phyloP scores from a whole-genome alignment of 2,113 vertebrate genomes.

The Heterocephalus glaber region DNA sequence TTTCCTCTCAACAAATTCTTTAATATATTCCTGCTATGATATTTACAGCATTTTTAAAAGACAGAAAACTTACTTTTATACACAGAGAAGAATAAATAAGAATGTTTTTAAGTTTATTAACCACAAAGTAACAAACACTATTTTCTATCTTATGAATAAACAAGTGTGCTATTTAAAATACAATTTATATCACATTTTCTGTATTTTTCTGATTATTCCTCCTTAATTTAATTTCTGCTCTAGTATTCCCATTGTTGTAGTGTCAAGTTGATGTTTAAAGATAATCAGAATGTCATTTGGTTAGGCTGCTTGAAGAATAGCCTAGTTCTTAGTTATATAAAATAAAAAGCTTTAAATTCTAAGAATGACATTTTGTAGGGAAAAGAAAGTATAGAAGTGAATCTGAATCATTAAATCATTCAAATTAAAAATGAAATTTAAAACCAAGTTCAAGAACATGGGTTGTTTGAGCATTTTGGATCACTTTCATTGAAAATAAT shows the following conservation, averaged over 20 bases:
- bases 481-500: constrained; percentile 20
- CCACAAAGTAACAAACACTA: not conserved
- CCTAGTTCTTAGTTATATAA: not conserved
- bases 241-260: not conserved
- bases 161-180: not conserved
- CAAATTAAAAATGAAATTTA: constrained; percentile 45
- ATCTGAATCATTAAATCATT: constrained; percentile 24
- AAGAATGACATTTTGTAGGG: not conserved
- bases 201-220: not conserved
- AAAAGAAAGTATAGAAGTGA: not conserved
- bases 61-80: not conserved
- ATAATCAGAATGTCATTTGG: constrained; percentile 27
- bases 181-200: not conserved
- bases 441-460: not conserved
- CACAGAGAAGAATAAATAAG: not conserved
- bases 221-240: constrained; percentile 54
- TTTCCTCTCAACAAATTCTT: not conserved
- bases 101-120: constrained; percentile 22
- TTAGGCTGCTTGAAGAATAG: constrained; percentile 27
- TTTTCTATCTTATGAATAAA: not conserved
- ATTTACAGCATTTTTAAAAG: not conserved
- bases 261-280: not conserved
- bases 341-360: constrained; percentile 41
- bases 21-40: constrained; percentile 1
- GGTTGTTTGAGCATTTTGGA: not conserved